A percentile compares a stretch with the other conserved stretches of the same genome.
Conservation (phyloP, 2,888 invertebrate genomes). For the Ethmia dodecea region DNA sequence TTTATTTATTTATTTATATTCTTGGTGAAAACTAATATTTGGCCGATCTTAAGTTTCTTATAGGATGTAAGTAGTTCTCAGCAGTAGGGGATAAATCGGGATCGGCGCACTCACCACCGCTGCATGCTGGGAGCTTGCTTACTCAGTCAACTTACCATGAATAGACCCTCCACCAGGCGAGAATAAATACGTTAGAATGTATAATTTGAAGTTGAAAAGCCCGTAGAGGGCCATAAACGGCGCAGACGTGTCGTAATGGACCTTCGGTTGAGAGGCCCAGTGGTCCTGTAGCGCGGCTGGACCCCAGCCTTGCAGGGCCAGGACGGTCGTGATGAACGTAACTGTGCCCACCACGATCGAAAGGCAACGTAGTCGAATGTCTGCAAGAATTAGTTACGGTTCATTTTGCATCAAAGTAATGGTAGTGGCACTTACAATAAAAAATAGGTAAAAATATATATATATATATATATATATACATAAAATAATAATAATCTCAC, state of each 20-base stretch:
- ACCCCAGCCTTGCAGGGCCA: constrained; percentile 91
- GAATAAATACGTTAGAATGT: constrained; percentile 96
- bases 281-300: constrained; percentile 94
- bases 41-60: too few species aligned
- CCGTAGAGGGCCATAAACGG: constrained; percentile 98
- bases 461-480: too few species aligned
- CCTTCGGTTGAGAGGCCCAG: constrained; percentile 92
- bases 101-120: too few species aligned
- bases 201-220: constrained; percentile 94
- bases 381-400: too few species aligned
- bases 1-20: too few species aligned
- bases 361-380: constrained; percentile 93
- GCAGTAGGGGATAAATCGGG: too few species aligned
- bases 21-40: too few species aligned
- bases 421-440: too few species aligned
- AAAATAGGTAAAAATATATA: too few species aligned
- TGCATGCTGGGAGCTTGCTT: not conserved
- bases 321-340: constrained; percentile 82
- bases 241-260: constrained; percentile 93
- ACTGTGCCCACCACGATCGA: constrained; percentile 92
- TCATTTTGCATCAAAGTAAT: too few species aligned
- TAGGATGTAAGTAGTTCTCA: too few species aligned
- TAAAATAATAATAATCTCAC: too few species aligned
- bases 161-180: constrained; percentile 89
- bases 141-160: constrained; percentile 81